phyloP scores from a whole-genome alignment of 30 jellyfish, hydroid and myxozoan species.

The Aurelia sp. region DNA sequence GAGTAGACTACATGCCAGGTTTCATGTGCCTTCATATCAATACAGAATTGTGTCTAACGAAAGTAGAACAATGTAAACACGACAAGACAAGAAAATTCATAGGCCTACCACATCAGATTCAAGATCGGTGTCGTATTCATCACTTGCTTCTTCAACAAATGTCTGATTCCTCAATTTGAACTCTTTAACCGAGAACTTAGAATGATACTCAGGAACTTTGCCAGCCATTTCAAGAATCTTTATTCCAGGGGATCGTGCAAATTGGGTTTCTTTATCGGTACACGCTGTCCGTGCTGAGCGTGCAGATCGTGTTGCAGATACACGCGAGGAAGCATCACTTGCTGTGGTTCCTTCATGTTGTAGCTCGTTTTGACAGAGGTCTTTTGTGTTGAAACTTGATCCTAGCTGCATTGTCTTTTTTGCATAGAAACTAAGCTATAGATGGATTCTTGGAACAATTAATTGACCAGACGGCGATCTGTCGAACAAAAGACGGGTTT shows the following conservation, averaged over 20 bases:
- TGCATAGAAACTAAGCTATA: neutral
- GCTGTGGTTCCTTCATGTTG: too few relatives aligned
- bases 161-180: slow-evolving; percentile 38
- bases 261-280: neutral
- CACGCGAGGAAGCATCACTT: too few relatives aligned
- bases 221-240: slow-evolving; percentile 64
- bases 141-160: slow-evolving; percentile 53
- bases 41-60: neutral
- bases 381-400: neutral
- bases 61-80: too few relatives aligned
- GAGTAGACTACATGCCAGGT: too few relatives aligned
- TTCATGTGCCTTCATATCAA: too few relatives aligned
- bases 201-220: slow-evolving; percentile 24
- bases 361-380: neutral
- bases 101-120: slow-evolving; percentile 61
- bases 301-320: slow-evolving; percentile 7
- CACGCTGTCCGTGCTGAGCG: slow-evolving; percentile 16
- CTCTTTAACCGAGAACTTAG: slow-evolving; percentile 49
- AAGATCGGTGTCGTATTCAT: slow-evolving; percentile 66
- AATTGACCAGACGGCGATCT: too few relatives aligned
- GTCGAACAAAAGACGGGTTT: too few relatives aligned
- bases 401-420: neutral
- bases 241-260: slow-evolving; percentile 64
- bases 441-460: too few relatives aligned
- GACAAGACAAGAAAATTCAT: too few relatives aligned